Percentiles rank a stretch among this genome's conserved stretches.
phyloP scores from a whole-genome alignment of 1,140 invertebrate genomes.

The Ostrea denselamellosa region DNA sequence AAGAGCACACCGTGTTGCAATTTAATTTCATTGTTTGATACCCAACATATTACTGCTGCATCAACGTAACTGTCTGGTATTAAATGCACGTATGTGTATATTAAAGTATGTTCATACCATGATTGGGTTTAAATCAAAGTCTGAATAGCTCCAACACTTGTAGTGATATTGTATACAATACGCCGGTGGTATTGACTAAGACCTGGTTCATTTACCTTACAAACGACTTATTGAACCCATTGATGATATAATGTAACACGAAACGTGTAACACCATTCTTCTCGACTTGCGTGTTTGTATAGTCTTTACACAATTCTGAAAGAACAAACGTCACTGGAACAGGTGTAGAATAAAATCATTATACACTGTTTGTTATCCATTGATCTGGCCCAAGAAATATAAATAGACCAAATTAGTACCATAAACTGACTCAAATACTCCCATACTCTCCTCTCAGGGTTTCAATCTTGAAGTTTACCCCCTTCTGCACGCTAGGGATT shows the following conservation, averaged over 20 bases:
- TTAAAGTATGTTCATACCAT: too few species aligned
- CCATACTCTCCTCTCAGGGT: background rate
- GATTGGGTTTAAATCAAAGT: too few species aligned
- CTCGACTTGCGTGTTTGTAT: background rate
- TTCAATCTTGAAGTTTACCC: background rate
- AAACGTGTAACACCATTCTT: slow-evolving; percentile 7
- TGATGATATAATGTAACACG: background rate
- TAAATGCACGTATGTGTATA: too few species aligned
- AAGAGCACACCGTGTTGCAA: too few species aligned
- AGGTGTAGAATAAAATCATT: slow-evolving; percentile 28
- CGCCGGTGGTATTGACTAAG: background rate
- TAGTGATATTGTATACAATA: too few species aligned
- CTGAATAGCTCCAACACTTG: too few species aligned
- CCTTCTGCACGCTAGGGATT: background rate
- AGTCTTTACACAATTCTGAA: background rate
- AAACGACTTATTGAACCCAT: background rate
- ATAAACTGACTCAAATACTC: background rate
- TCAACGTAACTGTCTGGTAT: too few species aligned
- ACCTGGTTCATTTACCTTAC: background rate
- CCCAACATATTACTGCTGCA: too few species aligned
- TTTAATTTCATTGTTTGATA: too few species aligned
- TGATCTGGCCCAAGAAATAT: background rate
- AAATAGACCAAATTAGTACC: background rate
- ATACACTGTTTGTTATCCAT: slow-evolving; percentile 8
- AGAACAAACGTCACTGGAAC: slow-evolving; percentile 1